Evolutionary conservation across 30 jellyfish, hydroid and myxozoan species (phyloP), one percentile per base, ranked within the genome.

Genomic region (Cassiopea andromeda): DNA sequence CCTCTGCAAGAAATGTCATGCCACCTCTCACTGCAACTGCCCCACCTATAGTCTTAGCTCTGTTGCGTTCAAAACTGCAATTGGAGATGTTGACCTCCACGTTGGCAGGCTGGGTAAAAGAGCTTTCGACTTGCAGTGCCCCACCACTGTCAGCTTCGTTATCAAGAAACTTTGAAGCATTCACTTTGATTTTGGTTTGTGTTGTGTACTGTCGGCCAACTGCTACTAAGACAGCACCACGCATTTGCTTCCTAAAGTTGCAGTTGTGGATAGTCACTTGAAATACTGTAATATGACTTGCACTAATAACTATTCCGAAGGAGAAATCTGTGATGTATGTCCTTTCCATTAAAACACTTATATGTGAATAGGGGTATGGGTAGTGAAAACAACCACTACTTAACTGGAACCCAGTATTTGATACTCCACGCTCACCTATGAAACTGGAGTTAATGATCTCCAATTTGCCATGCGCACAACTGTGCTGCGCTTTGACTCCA

Each of bases 41-140:
- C 17, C 93, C 93, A 48, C 93, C 93, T 12, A 78, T 15, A 6
- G 82, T 16, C 2, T 19, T 60, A n/a, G 87, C 93, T 77, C 10
- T 57, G 85, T 85, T 85, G 48, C 68, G 27, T 49, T 48, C 74
- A 46, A 85, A 85, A 5, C 67, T 47, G 69, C 93, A 85, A 10
- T 74, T 57, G 48, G 45, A 19, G 2, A 85, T 61, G 38, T 57
- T 59, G 2, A 44, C 87, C 10, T 69, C 46, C 44, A 73, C 66
- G 73, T 67, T 19, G 4, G 10, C 48, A 3, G 45, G 43, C 8
- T 70, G 7, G 17, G 1, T 19, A 4, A 8, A 43, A 7, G 79
- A 16, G 70, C 90, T 81, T n/a, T 44, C 48, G 66, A 81, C 69
- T 0, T 61, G 38, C 72, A 81, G 15, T 46, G 90, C 90, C 1